A percentile compares a stretch with the other conserved stretches of the same genome.
phyloP scores from a whole-genome alignment of 2,113 vertebrate species.

The human region DNA sequence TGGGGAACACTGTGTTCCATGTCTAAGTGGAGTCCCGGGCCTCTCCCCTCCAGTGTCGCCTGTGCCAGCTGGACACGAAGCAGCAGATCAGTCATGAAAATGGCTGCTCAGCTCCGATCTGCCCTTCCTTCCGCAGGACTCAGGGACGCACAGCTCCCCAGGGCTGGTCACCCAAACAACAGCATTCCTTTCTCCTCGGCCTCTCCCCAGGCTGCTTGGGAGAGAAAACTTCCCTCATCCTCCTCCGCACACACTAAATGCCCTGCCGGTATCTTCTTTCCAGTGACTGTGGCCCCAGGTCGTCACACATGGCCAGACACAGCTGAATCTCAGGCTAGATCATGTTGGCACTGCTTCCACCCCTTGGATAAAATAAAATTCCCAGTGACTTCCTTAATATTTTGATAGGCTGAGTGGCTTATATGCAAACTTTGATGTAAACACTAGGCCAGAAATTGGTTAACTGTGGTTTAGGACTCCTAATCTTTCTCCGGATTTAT shows the following conservation, averaged over 20 bases:
- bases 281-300: not conserved
- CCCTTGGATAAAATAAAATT: not conserved
- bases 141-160: not conserved
- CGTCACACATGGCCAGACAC: accelerated
- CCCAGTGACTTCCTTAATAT: not conserved
- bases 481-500: not conserved
- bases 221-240: not conserved
- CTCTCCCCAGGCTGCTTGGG: not conserved
- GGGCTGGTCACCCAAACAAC: not conserved
- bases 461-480: not conserved
- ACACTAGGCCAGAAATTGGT: not conserved
- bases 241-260: accelerated
- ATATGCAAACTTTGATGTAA: not conserved
- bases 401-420: not conserved
- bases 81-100: no score
- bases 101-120: not conserved
- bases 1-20: not conserved
- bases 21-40: not conserved
- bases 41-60: not conserved
- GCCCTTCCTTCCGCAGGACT: not conserved
- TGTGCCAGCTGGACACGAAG: not conserved
- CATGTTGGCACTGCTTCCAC: accelerated
- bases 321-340: not conserved
- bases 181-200: not conserved
- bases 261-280: not conserved